phyloP scores from a whole-genome alignment of 2,888 invertebrate species.

The Anodontia alba region DNA sequence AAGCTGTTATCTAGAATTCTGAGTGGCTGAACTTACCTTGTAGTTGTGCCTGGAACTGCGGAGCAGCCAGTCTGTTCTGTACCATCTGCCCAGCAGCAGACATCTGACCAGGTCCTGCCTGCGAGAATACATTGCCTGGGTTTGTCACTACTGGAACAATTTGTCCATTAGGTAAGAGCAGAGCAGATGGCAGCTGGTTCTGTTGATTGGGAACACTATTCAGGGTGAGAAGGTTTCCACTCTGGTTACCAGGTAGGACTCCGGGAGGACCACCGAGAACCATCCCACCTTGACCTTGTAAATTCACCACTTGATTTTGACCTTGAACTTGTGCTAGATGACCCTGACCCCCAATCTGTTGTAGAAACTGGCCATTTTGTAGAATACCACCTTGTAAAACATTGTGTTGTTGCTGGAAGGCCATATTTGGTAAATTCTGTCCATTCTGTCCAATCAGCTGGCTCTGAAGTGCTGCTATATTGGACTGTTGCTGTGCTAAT shows the following conservation, averaged over 20 bases:
- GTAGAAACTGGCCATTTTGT: conserved; percentile 59
- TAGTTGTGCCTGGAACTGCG: conserved; percentile 32
- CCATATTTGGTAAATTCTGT: conserved; percentile 50
- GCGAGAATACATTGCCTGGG: conserved; percentile 71
- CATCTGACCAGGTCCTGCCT: conserved; percentile 27
- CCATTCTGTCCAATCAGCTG: conserved; percentile 51
- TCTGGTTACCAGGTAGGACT: conserved; percentile 65
- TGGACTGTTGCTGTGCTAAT: conserved; percentile 69
- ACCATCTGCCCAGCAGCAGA: conserved; percentile 40
- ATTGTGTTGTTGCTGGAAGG: conserved; percentile 54
- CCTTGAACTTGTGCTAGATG: conserved; percentile 53
- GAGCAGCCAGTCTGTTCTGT: conserved; percentile 48
- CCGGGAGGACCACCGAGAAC: conserved; percentile 58
- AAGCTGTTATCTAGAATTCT: too few species aligned
- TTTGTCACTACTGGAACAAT: conserved; percentile 85
- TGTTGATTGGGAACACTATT: conserved; percentile 71
- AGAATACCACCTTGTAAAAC: conserved; percentile 53
- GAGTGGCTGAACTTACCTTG: conserved; percentile 29
- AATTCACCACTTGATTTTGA: conserved; percentile 49
- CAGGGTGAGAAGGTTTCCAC: conserved; percentile 67
- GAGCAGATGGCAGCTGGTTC: conserved; percentile 82
- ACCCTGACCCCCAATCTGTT: conserved; percentile 50
- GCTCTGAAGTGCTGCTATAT: conserved; percentile 64
- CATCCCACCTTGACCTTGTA: conserved; percentile 56
- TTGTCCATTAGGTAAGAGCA: conserved; percentile 84